These are phyloP conservation scores for Leptinotarsa undecemlineata DNA, from an alignment of 1,140 invertebrate species.

Conservation along the genomic window DNA sequence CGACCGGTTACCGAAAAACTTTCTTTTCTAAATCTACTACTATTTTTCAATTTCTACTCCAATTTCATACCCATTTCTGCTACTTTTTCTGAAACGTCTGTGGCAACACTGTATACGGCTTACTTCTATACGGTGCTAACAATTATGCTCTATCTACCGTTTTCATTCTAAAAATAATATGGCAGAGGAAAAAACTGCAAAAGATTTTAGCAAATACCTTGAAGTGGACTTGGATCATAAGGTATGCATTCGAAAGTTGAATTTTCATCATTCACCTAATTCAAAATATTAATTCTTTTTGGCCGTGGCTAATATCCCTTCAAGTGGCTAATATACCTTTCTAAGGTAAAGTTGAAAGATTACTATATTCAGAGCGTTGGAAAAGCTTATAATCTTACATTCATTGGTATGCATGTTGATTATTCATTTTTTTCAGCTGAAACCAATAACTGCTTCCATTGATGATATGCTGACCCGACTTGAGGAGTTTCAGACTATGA, in stretches of 20 bases:
- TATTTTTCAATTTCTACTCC: too few species aligned
- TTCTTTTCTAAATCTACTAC: too few species aligned
- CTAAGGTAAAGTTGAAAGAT: not conserved
- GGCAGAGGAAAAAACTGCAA: constrained; percentile 31
- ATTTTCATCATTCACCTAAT: not conserved
- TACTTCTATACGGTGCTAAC: too few species aligned
- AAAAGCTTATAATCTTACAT: too few species aligned
- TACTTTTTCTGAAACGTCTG: too few species aligned
- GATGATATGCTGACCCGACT: constrained; percentile 53
- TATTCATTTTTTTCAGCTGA: constrained; percentile 45
- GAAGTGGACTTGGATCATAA: constrained; percentile 40
- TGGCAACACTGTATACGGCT: too few species aligned
- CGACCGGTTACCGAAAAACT: too few species aligned
- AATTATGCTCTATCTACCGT: too few species aligned
- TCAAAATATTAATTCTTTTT: constrained; percentile 8
- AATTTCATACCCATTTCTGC: too few species aligned
- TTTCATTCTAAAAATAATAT: not conserved
- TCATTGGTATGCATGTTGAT: not conserved
- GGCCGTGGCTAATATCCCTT: not conserved
- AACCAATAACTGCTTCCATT: constrained; percentile 49
- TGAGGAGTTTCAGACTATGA: constrained; percentile 55
- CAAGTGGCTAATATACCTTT: not conserved
- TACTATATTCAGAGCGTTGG: too few species aligned
- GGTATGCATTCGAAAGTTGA: constrained; percentile 28
- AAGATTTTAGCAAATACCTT: constrained; percentile 41